Evolutionary conservation across 1,140 invertebrate genomes (phyloP).

Genomic region (Grapholita molesta): DNA sequence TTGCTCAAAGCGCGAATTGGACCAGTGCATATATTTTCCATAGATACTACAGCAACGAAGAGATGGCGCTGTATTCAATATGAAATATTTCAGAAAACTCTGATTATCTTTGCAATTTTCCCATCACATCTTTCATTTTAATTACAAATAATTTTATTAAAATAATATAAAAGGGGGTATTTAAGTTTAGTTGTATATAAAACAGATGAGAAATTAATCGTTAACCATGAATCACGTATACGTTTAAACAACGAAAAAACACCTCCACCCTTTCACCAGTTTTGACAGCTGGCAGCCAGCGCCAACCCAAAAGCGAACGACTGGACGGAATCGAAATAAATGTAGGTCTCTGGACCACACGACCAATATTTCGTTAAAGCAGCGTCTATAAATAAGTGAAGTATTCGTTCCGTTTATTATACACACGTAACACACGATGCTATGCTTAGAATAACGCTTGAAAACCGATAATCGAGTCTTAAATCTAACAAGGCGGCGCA

Average conservation of each 20-base stretch:
- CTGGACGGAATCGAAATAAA: slow-evolving; percentile 53
- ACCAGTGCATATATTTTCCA: too few relatives aligned
- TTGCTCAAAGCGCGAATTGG: too few relatives aligned
- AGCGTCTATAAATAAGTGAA: slow-evolving; percentile 65
- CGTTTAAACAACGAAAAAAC: neutral
- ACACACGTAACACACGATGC: slow-evolving; percentile 37
- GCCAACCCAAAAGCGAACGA: slow-evolving; percentile 55
- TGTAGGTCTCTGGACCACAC: slow-evolving; percentile 62
- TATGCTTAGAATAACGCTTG: slow-evolving; percentile 57
- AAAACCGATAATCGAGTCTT: slow-evolving; percentile 46
- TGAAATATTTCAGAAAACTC: neutral
- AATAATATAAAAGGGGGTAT: too few relatives aligned
- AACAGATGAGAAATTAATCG: too few relatives aligned
- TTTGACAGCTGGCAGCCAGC: slow-evolving; percentile 56
- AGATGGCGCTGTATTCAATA: neutral
- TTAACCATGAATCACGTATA: neutral
- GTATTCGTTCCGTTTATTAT: slow-evolving; percentile 48
- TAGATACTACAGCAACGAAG: neutral
- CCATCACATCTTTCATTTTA: neutral
- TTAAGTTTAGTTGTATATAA: too few relatives aligned
- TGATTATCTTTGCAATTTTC: neutral
- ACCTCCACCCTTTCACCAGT: neutral
- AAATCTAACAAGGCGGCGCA: slow-evolving; percentile 38
- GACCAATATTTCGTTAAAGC: slow-evolving; percentile 42
- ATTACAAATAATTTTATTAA: too few relatives aligned